These are phyloP conservation scores for Pseudorasbora parva DNA, from an alignment of 2,113 vertebrate species.

Conservation along the genomic window DNA sequence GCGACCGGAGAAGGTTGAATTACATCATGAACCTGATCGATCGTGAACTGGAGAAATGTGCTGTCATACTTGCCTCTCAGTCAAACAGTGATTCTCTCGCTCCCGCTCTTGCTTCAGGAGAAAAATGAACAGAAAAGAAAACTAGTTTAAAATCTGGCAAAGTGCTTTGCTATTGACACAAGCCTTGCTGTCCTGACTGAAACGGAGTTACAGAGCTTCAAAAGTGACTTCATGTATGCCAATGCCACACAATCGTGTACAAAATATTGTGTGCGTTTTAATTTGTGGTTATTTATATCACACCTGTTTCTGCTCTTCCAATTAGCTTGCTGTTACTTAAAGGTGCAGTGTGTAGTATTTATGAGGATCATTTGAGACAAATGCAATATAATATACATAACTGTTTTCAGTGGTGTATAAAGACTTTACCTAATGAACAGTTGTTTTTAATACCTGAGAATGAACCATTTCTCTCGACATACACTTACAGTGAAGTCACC, in stretches of 20 bases:
- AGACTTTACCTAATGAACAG: no score
- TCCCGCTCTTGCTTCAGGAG: not conserved
- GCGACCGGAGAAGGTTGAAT: slow-evolving; percentile 56
- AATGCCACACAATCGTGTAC: not conserved
- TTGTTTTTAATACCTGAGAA: no score
- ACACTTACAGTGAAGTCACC: no score
- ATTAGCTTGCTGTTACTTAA: no score
- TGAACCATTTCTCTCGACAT: no score
- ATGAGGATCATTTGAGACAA: no score
- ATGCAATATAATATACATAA: no score
- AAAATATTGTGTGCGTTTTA: not conserved
- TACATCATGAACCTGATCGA: slow-evolving; percentile 69
- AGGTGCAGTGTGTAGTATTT: no score
- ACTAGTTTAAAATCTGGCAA: not conserved
- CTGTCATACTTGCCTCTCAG: slow-evolving; percentile 32
- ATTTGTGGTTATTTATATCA: no score
- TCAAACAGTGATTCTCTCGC: slow-evolving; percentile 35
- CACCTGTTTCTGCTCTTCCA: no score
- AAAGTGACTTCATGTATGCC: not conserved
- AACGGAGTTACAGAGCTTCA: not conserved
- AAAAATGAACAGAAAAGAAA: not conserved
- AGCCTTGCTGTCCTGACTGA: not conserved
- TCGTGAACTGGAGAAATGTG: slow-evolving; percentile 54
- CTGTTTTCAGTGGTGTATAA: no score
- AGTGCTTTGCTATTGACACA: not conserved